A percentile compares a stretch with the other conserved stretches of the same genome.
Evolutionary conservation across 1,140 invertebrate species (phyloP).

Genomic region (Drosophila chauvacae): DNA sequence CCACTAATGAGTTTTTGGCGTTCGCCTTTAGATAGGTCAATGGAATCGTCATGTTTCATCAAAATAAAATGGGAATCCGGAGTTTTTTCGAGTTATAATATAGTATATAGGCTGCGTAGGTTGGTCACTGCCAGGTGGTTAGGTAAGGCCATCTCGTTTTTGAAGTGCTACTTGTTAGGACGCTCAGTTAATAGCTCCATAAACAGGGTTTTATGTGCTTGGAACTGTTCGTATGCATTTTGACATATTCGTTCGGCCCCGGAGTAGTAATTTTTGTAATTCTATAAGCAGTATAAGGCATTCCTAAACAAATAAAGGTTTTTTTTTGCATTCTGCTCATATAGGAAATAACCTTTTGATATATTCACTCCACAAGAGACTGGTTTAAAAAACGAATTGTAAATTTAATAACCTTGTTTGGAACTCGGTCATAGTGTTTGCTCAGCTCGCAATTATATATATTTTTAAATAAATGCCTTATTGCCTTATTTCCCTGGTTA

Average conservation of each 20-base stretch:
- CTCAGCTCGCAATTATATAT: background rate
- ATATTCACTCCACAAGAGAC: background rate
- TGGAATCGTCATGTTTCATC: constrained; percentile 28
- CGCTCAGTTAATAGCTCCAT: constrained; percentile 11
- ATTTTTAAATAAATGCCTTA: constrained; percentile 3
- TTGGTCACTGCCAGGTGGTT: background rate
- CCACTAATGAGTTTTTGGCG: constrained; percentile 34
- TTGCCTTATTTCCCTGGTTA: constrained; percentile 1
- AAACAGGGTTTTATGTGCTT: constrained; percentile 16
- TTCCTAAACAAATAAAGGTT: background rate
- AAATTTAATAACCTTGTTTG: background rate
- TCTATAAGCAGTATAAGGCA: background rate
- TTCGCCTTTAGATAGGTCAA: constrained; percentile 44
- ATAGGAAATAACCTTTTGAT: background rate
- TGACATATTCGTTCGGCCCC: background rate
- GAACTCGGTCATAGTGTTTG: background rate
- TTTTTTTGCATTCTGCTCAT: background rate
- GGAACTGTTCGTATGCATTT: constrained; percentile 10
- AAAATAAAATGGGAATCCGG: background rate
- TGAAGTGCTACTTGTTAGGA: background rate
- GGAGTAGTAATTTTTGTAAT: background rate
- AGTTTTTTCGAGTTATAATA: background rate
- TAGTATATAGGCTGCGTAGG: background rate
- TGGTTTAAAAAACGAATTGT: background rate
- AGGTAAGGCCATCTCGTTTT: background rate